phyloP scores from a whole-genome alignment of 2,888 invertebrate genomes.

The Ryuthela nishihirai region DNA sequence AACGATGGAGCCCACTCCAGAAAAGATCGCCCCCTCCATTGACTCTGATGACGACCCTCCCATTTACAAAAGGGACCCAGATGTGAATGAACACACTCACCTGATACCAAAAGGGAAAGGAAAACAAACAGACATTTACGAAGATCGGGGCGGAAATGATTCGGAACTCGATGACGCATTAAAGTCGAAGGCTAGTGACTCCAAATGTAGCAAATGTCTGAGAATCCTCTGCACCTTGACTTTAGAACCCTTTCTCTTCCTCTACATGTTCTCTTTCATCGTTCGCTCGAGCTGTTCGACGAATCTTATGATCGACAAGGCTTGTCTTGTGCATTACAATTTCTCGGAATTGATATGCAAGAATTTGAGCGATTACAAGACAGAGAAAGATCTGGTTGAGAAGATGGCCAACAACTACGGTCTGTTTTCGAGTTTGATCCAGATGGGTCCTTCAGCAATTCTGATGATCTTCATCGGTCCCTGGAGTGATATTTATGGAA shows the following conservation, averaged over 20 bases:
- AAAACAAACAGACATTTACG: no score
- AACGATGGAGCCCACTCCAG: no score
- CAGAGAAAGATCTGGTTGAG: constrained; percentile 11
- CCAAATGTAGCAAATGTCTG: background rate
- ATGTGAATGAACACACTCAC: no score
- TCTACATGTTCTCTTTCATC: constrained; percentile 9
- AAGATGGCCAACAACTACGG: constrained; percentile 12
- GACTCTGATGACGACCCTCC: no score
- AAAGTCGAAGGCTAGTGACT: background rate
- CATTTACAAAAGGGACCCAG: no score
- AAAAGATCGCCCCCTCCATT: no score
- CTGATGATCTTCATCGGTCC: constrained; percentile 24
- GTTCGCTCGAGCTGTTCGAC: constrained; percentile 9
- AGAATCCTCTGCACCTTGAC: constrained; percentile 3
- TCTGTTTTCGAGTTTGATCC: constrained; percentile 6
- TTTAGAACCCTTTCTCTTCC: constrained; percentile 21
- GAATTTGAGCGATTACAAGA: constrained; percentile 4
- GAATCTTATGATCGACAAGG: constrained; percentile 30
- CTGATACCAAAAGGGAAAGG: no score
- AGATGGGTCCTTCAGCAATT: constrained; percentile 9
- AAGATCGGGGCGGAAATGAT: no score
- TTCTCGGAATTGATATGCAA: constrained; percentile 11
- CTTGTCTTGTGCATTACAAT: constrained; percentile 10
- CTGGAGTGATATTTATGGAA: constrained; percentile 30
- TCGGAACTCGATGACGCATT: constrained; percentile 1